Base-by-base conservation (phyloP, 1,140 invertebrate genomes). In the Drosophila equinoxialis region DNA sequence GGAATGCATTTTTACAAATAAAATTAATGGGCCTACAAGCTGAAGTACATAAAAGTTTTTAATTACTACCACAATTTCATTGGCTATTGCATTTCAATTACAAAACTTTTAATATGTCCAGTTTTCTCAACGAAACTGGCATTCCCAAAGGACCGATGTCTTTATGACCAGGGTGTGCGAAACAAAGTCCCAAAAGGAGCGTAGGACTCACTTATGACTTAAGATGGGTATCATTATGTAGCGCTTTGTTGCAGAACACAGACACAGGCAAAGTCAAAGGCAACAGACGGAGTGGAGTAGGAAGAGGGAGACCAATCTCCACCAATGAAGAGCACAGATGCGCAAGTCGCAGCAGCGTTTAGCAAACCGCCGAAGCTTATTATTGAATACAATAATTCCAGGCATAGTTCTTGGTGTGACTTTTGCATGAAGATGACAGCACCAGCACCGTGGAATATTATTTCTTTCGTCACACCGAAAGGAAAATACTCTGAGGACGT, bases 211-310 rank as follows among this genome's bases (percentile, higher is more conserved):
- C 63, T 71, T 75, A 75, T 71, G 68, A 66, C 59, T 65, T 65
- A 41, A 67, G 73, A 71, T 75, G 63, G 41, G 68, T 75, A 71
- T 71, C 64, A 71, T 75, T 71, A 65, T 71, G 58, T 48, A 45
- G 61, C 58, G 23, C 63, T 58, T 74, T 71, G 63, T 65, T 54
- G 68, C 68, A 41, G 30, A 65, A 14, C 13, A 11, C 61, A 65
- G 20, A 13, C n/a, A 67, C 54, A 67, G 35, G 6, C 35, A 37
- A 26, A 26, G 23, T 26, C 35, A 37, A 37, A 59, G 42, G 8
- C 11, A 59, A 17, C 10, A 39, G 14, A 23, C 48, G 35, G 7
- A 33, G 30, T 30, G n/a, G 17, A 51, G 10, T 23, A 51, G 20
- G 3, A 23, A 11, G 45, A 23, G 45, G 45, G 20, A 51, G 35